Evolutionary conservation across 2,113 vertebrate genomes (phyloP).

Genomic region (Pseudorasbora parva): DNA sequence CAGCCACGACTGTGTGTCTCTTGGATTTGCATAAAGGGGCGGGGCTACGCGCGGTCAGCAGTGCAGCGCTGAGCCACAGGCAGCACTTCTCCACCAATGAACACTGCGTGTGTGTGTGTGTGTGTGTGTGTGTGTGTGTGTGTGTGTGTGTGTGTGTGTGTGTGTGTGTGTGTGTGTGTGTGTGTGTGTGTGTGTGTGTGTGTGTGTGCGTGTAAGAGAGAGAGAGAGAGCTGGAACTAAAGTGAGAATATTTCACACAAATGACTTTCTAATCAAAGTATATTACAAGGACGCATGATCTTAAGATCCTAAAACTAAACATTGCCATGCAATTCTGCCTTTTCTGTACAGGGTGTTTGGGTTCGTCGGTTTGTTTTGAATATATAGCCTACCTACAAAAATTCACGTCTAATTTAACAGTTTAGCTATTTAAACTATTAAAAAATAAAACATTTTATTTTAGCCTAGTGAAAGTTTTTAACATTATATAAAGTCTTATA

Average conservation of each 20-base stretch:
- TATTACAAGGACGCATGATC: not conserved
- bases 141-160: not conserved
- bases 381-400: not conserved
- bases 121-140: not conserved
- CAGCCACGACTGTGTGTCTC: constrained; percentile 69
- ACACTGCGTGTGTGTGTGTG: constrained; percentile 50
- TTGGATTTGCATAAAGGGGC: constrained; percentile 90
- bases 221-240: constrained; percentile 77
- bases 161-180: not conserved
- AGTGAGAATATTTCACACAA: constrained; percentile 77
- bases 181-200: not conserved
- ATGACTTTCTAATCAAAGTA: constrained; percentile 39
- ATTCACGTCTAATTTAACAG: not conserved
- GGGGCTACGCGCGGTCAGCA: constrained; percentile 75
- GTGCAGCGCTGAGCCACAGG: constrained; percentile 67
- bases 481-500: not conserved
- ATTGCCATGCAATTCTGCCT: not conserved
- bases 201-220: not conserved
- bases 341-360: not conserved
- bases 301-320: not conserved
- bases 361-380: not conserved
- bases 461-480: too few species aligned
- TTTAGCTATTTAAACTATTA: not conserved
- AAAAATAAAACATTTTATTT: too few species aligned
- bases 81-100: constrained; percentile 78